phyloP scores from a whole-genome alignment of 2,113 vertebrate genomes.

The Conger conger region DNA sequence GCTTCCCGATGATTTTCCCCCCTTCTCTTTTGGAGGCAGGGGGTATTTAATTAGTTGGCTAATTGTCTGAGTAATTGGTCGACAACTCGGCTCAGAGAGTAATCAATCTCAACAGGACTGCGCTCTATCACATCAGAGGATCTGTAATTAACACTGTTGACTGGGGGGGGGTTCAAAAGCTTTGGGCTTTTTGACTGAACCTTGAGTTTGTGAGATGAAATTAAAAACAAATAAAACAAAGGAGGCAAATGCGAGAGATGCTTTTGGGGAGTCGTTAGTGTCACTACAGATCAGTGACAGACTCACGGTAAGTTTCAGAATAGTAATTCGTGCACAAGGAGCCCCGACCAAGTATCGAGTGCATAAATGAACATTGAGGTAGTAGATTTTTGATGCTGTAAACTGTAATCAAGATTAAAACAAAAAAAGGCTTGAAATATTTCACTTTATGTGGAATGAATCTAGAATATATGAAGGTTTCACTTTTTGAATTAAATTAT shows the following conservation, averaged over 20 bases:
- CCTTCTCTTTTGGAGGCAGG: constrained; percentile 89
- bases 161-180: constrained; percentile 68
- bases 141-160: constrained; percentile 94
- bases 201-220: neutral
- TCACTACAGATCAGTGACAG: neutral
- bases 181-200: constrained; percentile 56
- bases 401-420: no score
- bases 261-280: neutral
- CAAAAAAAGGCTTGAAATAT: no score
- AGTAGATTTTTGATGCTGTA: no score
- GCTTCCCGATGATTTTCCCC: constrained; percentile 66
- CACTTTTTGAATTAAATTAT: no score
- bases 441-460: no score
- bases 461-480: no score
- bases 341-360: no score
- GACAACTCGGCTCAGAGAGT: constrained; percentile 98
- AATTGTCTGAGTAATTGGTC: constrained; percentile 99
- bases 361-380: no score
- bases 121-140: constrained; percentile 97
- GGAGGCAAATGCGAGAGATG: neutral
- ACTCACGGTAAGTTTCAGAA: neutral
- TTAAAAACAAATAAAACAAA: neutral
- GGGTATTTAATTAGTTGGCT: constrained; percentile 99
- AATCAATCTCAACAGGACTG: constrained; percentile 98
- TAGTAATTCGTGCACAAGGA: no score